Evolutionary conservation across 2,888 invertebrate genomes (phyloP), one percentile per base, ranked within the genome.

Genomic region (Apotomis turbidana): DNA sequence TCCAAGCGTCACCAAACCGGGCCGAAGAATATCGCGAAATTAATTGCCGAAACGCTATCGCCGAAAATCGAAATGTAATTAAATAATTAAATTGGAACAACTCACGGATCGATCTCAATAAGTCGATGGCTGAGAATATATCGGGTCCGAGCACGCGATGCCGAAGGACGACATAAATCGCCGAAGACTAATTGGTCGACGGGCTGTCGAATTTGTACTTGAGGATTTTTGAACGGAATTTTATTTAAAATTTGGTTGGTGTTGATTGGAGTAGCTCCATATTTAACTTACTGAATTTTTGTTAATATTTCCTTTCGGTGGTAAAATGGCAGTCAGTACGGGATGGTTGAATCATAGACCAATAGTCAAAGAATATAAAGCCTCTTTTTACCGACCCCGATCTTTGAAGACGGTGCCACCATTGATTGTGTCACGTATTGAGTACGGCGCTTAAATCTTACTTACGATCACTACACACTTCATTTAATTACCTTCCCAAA

Each of bases 41-140:
- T 58, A 71, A 71, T 71, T 61, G 60, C 55, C 60, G 71, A 62
- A 58, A 46, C 38, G 62, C 54, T 72, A 72, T 72, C 72, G 41
- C 62, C 62, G n/a, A 72, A 68, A 68, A 72, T 68, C 68, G 58
- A 59, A 72, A 63, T 38, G 72, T 72, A 72, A 72, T 72, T 68
- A 72, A 72, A 72, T 68, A 72, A 72, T 68, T 68, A 68, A 72
- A 72, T 71, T 72, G 68, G 62, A 52, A 62, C 71, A 71, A 59
- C 46, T 68, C 68, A 44, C 61, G 67, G 71, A 71, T 72, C 66
- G 71, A 67, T 67, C 72, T 63, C 68, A 54, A 72, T 72, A 68
- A 62, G 62, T 12, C 49, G 67, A 61, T 44, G 54, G 52, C 41
- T 54, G 63, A 58, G 60, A 49, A 71, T 67, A 66, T 67, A 71